Percentiles rank a stretch among this genome's conserved stretches.
These are phyloP conservation scores for Mohoua ochrocephala DNA, from an alignment of 2,113 vertebrate species.

Conservation along the genomic window DNA sequence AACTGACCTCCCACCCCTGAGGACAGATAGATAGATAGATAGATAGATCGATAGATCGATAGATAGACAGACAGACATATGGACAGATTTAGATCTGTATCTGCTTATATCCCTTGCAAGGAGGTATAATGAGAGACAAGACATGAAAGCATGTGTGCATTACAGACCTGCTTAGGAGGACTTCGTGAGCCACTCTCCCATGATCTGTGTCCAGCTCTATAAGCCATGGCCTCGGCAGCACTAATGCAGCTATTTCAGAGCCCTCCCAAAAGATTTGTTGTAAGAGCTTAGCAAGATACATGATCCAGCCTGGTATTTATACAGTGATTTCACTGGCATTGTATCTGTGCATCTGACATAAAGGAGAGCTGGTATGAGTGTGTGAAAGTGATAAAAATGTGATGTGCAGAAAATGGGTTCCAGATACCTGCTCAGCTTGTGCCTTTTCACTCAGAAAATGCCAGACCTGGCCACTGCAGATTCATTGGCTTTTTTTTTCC, in stretches of 20 bases:
- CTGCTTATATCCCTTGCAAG: neutral
- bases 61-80: neutral
- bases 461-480: neutral
- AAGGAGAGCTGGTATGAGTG: neutral
- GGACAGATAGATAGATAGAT: neutral
- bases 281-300: neutral
- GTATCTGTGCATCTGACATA: neutral
- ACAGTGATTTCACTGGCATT: neutral
- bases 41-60: too few relatives aligned
- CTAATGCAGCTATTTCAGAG: neutral
- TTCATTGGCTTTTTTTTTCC: neutral
- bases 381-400: neutral
- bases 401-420: neutral
- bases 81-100: neutral
- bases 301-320: neutral
- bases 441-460: neutral
- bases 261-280: neutral
- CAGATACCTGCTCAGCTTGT: neutral
- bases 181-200: neutral
- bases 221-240: neutral
- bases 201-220: neutral
- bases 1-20: neutral
- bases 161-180: neutral
- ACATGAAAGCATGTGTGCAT: rapidly evolving
- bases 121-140: neutral